Evolutionary conservation across 2,888 invertebrate species (phyloP), one percentile per base, ranked within the genome.

Genomic region (Cephus pygmeus): DNA sequence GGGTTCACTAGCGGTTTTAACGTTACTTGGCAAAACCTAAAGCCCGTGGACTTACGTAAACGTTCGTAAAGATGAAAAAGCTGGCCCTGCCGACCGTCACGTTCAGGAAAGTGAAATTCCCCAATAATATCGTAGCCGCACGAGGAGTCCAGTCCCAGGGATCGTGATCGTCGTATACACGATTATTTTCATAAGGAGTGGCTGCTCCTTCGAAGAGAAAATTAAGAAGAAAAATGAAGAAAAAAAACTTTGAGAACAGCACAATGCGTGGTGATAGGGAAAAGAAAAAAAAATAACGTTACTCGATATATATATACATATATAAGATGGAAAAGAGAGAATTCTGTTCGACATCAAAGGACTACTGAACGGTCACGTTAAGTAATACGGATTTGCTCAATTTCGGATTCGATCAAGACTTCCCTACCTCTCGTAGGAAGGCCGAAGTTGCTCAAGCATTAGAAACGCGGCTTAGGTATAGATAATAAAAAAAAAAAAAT

Each of bases 51-150:
- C 78, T 78, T 76, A 78, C 78, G 73, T 73, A 78, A 78, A 78
- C 73, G 73, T 73, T 73, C 78, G 78, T 36, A 33, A 71, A 69
- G 74, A 36, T 23, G 78, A 78, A 78, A 78, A 78, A 78, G 40
- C 40, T 35, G 69, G 75, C 73, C 33, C 68, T 15, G 78, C 69
- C 73, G 71, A 69, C 56, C 78, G 78, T 78, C 78, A 78, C 78
- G 78, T 78, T 75, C 56, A 75, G 78, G 75, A 78, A 78, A 78
- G 78, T 78, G 78, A 78, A 78, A 78, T 78, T 78, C 76, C 23
- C 69, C 76, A 75, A 77, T 77, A 74, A 75, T 77, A 75, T 77
- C 77, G 34, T 75, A 36, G 34, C 71, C 6, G 71, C 71, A 71
- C 34, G 71, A 31, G 33, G 34, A 33, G 71, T 34, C 30, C 31